Evolutionary conservation across 2,888 invertebrate species (phyloP).

Genomic region (Caenorhabditis virilis): DNA sequence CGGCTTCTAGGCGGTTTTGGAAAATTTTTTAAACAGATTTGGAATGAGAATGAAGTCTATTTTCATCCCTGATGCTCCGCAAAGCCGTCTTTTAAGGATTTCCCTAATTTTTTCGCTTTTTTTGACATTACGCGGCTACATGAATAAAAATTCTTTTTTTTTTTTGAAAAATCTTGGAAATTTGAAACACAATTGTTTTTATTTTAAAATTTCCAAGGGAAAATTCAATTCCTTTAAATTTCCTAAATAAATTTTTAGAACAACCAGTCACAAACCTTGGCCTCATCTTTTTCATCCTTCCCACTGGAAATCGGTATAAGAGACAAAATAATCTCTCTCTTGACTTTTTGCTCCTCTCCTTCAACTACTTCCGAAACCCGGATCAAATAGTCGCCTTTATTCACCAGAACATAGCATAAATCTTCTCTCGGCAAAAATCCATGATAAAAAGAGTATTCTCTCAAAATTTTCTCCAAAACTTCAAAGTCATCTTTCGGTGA

Average conservation of each 20-base stretch:
- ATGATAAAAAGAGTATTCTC: conserved; percentile 19
- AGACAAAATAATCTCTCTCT: conserved; percentile 21
- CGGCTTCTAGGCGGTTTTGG: too few relatives aligned
- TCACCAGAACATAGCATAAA: conserved; percentile 6
- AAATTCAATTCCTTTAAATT: too few relatives aligned
- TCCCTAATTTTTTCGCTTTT: too few relatives aligned
- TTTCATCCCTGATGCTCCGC: too few relatives aligned
- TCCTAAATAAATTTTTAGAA: neutral
- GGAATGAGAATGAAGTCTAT: too few relatives aligned
- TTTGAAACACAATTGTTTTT: too few relatives aligned
- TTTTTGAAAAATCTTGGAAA: neutral
- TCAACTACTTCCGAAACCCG: conserved; percentile 23
- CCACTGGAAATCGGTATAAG: conserved; percentile 1
- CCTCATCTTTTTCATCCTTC: conserved; percentile 16
- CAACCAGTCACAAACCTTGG: neutral
- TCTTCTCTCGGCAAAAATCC: conserved; percentile 36
- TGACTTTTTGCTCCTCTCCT: conserved; percentile 13
- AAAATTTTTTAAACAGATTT: too few relatives aligned
- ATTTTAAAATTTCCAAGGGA: too few relatives aligned
- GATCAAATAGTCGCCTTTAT: conserved; percentile 23
- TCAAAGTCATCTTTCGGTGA: neutral
- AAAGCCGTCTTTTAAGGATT: too few relatives aligned
- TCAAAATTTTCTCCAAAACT: neutral
- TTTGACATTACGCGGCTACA: too few relatives aligned
- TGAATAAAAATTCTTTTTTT: too few relatives aligned